Conservation (phyloP, 2,888 invertebrate species). For the Hedychridium roseum region DNA sequence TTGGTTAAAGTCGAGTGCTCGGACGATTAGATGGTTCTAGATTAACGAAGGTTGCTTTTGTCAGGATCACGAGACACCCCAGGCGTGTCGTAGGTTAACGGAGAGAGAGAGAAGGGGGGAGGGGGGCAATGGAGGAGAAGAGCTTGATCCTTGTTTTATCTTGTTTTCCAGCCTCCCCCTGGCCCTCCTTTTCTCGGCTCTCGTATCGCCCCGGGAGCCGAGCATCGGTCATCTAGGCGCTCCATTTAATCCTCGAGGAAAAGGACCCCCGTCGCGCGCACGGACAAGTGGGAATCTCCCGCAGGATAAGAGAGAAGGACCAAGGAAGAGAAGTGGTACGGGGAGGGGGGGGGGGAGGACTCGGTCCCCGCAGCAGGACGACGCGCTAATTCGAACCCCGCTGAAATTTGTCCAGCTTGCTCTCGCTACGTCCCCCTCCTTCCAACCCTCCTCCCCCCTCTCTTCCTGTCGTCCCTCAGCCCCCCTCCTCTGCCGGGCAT, state of each 20-base stretch:
- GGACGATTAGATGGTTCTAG: slow-evolving; percentile 42
- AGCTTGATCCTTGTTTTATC: slow-evolving; percentile 61
- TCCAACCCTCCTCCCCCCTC: slow-evolving; percentile 12
- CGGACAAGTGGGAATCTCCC: slow-evolving; percentile 54
- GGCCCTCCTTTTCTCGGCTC: slow-evolving; percentile 26
- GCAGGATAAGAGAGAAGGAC: slow-evolving; percentile 47
- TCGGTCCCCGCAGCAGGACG: slow-evolving; percentile 47
- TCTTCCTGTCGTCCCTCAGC: too few species aligned
- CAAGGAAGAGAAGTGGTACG: slow-evolving; percentile 11
- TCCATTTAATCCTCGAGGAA: slow-evolving; percentile 62
- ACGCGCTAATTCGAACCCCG: slow-evolving; percentile 57
- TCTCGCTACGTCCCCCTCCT: slow-evolving; percentile 24
- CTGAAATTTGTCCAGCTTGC: slow-evolving; percentile 51
- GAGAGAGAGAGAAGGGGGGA: slow-evolving; percentile 10
- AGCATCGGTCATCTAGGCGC: slow-evolving; percentile 63
- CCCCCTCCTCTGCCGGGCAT: too few species aligned
- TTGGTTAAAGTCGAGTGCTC: slow-evolving; percentile 30
- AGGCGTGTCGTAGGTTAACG: slow-evolving; percentile 10
- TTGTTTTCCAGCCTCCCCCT: slow-evolving; percentile 50
- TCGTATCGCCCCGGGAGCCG: slow-evolving; percentile 28
- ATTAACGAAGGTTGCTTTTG: slow-evolving; percentile 41
- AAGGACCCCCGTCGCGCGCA: slow-evolving; percentile 50
- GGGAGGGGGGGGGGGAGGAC: slow-evolving; percentile 24
- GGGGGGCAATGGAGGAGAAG: slow-evolving; percentile 21
- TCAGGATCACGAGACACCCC: slow-evolving; percentile 24